Conservation (phyloP, 2,888 invertebrate species). For the Aquatica leii region DNA sequence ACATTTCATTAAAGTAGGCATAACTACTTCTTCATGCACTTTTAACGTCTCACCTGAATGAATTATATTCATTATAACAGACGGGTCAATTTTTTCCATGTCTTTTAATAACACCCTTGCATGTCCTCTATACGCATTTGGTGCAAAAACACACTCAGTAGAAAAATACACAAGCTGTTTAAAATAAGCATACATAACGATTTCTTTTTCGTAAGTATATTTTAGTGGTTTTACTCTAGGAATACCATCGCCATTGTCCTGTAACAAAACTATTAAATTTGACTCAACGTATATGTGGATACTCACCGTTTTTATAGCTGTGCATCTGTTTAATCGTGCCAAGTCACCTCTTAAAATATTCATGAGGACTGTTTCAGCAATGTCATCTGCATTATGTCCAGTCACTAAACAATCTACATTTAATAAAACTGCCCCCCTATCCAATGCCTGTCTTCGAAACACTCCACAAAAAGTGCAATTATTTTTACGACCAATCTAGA, state of each 20-base stretch:
- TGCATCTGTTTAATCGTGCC: conserved; percentile 91
- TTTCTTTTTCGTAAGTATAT: conserved; percentile 98
- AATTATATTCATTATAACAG: conserved; percentile 92
- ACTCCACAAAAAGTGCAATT: conserved; percentile 98
- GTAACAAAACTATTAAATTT: conserved; percentile 41
- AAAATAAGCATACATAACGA: conserved; percentile 99
- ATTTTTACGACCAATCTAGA: conserved; percentile 82
- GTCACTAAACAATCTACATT: conserved; percentile 94
- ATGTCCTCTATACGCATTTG: conserved; percentile 96
- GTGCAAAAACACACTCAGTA: conserved; percentile 98
- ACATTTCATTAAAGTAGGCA: conserved; percentile 84
- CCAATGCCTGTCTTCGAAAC: conserved; percentile 94
- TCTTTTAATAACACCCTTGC: conserved; percentile 92
- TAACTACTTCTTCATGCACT: conserved; percentile 81
- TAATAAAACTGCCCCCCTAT: conserved; percentile 89
- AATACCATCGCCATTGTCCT: conserved; percentile 80
- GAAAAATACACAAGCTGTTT: conserved; percentile 97
- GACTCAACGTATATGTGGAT: background rate
- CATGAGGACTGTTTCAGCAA: conserved; percentile 98
- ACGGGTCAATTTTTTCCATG: conserved; percentile 91
- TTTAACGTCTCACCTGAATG: conserved; percentile 90
- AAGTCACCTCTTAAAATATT: conserved; percentile 97
- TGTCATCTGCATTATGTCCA: conserved; percentile 96
- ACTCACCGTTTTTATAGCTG: conserved; percentile 85
- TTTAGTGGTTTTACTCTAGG: conserved; percentile 96